Evolutionary conservation across 2,113 vertebrate genomes (phyloP).

Genomic region (Atlantisia rogersi): DNA sequence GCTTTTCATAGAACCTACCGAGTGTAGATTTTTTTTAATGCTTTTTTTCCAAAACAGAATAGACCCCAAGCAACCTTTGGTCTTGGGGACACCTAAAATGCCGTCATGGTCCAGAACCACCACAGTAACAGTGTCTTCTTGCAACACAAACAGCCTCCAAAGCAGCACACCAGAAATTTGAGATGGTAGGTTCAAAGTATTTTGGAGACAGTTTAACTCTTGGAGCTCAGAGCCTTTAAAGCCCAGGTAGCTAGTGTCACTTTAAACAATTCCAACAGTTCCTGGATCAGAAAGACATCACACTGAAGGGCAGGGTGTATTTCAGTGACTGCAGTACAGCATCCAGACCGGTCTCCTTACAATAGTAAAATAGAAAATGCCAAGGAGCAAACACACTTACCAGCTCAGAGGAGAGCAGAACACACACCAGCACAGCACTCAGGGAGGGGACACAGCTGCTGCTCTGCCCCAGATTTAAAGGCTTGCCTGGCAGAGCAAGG

Average conservation of each 20-base stretch:
- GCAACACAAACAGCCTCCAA: not conserved
- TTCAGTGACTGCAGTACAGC: not conserved
- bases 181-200: not conserved
- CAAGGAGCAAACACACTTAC: not conserved
- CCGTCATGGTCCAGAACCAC: not conserved
- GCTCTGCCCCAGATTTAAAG: not conserved
- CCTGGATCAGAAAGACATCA: not conserved
- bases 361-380: not conserved
- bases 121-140: not conserved
- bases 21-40: not conserved
- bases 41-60: not conserved
- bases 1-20: not conserved
- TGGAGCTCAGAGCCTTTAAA: not conserved
- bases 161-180: not conserved
- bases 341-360: not conserved
- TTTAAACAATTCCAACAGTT: not conserved
- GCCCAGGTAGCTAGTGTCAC: not conserved
- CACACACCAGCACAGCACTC: rapidly evolving
- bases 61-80: rapidly evolving
- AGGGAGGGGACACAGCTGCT: not conserved
- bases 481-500: not conserved
- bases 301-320: rapidly evolving
- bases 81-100: not conserved
- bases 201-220: not conserved
- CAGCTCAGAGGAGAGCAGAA: not conserved